phyloP scores from a whole-genome alignment of 2,113 vertebrate species.

The Sakesphorus luctuosus region DNA sequence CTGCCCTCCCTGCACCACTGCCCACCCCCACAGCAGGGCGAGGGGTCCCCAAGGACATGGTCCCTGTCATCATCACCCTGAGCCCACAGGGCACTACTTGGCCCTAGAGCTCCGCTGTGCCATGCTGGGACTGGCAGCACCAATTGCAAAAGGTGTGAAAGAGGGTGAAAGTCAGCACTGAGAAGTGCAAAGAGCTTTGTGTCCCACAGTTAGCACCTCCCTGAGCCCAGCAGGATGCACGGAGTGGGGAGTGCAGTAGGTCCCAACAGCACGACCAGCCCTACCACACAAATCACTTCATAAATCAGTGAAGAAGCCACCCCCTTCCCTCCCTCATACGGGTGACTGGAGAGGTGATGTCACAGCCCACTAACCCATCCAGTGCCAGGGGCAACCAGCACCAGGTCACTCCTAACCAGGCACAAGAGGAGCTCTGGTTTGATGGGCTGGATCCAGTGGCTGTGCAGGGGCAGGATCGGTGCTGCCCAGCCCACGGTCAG shows the following conservation, averaged over 20 bases:
- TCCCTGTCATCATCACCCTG: rapidly evolving
- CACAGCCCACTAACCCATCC: background rate
- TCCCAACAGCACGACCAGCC: rapidly evolving
- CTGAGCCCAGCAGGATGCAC: rapidly evolving
- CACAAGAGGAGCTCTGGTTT: rapidly evolving
- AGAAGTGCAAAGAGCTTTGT: background rate
- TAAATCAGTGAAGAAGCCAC: background rate
- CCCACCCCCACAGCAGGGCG: rapidly evolving
- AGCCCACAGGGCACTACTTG: background rate
- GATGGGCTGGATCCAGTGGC: rapidly evolving
- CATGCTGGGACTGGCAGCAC: rapidly evolving
- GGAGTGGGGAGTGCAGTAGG: rapidly evolving
- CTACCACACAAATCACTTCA: rapidly evolving
- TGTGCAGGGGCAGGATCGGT: background rate
- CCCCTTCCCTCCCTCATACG: background rate
- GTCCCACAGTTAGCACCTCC: background rate
- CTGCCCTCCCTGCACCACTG: rapidly evolving
- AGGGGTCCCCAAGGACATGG: rapidly evolving
- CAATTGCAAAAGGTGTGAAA: rapidly evolving
- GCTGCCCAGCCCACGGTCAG: background rate
- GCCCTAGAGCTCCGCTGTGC: background rate
- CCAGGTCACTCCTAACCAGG: rapidly evolving
- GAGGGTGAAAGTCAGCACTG: background rate
- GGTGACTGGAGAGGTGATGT: background rate
- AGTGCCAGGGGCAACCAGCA: rapidly evolving